Conservation (phyloP, 2,113 vertebrate species). For the Prunella himalayana region DNA sequence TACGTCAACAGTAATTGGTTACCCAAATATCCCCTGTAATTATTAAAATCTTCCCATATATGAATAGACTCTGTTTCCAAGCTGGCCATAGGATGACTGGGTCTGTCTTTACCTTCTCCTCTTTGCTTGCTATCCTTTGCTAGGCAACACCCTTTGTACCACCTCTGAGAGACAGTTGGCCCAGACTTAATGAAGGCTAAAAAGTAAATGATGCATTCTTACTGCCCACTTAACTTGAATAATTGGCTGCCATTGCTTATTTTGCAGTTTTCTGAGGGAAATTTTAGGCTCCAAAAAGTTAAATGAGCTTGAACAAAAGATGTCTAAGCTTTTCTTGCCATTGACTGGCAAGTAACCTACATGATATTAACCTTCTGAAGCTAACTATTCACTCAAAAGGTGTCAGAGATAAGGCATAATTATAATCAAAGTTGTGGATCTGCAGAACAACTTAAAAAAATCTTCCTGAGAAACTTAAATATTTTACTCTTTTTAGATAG, state of each 20-base stretch:
- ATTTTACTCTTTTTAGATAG: neutral
- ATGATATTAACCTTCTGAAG: neutral
- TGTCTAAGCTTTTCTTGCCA: neutral
- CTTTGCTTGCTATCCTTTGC: neutral
- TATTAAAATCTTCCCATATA: neutral
- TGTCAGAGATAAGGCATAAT: neutral
- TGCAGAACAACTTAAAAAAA: neutral
- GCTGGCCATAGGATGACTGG: neutral
- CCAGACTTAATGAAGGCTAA: slow-evolving; percentile 8
- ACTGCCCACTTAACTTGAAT: slow-evolving; percentile 24
- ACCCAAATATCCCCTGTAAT: neutral
- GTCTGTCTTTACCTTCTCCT: neutral
- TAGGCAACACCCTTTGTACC: neutral
- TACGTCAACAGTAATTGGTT: neutral
- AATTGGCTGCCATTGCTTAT: slow-evolving; percentile 50
- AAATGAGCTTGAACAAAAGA: slow-evolving; percentile 65
- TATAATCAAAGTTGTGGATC: neutral
- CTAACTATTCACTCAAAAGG: neutral
- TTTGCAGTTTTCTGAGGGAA: slow-evolving; percentile 59
- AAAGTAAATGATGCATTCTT: slow-evolving; percentile 39
- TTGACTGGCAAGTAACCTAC: neutral
- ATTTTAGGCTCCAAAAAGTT: neutral
- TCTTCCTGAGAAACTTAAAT: neutral
- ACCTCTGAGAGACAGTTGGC: neutral
- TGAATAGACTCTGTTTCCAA: neutral